Percentiles rank a stretch among this genome's conserved stretches.
phyloP scores from a whole-genome alignment of 2,888 invertebrate species.

The Lepidochrysops patricia region DNA sequence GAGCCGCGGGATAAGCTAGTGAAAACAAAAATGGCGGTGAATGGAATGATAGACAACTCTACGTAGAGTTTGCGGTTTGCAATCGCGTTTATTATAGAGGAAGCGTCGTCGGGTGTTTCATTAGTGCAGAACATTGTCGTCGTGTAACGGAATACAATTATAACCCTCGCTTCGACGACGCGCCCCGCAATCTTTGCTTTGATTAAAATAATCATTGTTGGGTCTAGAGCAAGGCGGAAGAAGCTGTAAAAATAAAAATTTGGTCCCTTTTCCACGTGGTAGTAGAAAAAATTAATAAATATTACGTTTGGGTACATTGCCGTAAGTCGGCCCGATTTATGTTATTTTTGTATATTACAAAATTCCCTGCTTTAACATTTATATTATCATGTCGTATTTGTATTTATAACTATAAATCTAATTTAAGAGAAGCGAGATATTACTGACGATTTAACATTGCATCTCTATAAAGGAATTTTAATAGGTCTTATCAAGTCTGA shows the following conservation, averaged over 20 bases:
- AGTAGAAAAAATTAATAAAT: too few relatives aligned
- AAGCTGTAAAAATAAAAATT: too few relatives aligned
- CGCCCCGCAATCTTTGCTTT: not conserved
- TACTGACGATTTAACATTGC: too few relatives aligned
- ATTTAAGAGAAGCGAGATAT: not conserved
- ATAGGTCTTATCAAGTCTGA: constrained; percentile 4
- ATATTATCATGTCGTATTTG: too few relatives aligned
- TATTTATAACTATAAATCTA: not conserved
- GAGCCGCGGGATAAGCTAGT: too few relatives aligned
- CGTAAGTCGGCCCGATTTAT: too few relatives aligned
- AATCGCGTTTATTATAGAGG: constrained; percentile 42
- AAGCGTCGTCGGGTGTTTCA: constrained; percentile 47
- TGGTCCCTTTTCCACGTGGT: too few relatives aligned
- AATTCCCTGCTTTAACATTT: too few relatives aligned
- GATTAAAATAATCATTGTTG: not conserved
- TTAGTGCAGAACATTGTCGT: constrained; percentile 50
- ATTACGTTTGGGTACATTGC: too few relatives aligned
- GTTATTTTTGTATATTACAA: too few relatives aligned
- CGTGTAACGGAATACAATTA: constrained; percentile 62
- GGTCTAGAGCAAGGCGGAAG: not conserved
- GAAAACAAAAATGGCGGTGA: not conserved
- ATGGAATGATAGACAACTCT: not conserved
- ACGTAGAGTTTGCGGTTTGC: not conserved
- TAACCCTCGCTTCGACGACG: constrained; percentile 33
- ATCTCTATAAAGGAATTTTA: not conserved